These are phyloP conservation scores for Arrhopalites spinosus DNA, from an alignment of 2,888 invertebrate species.

Conservation along the genomic window DNA sequence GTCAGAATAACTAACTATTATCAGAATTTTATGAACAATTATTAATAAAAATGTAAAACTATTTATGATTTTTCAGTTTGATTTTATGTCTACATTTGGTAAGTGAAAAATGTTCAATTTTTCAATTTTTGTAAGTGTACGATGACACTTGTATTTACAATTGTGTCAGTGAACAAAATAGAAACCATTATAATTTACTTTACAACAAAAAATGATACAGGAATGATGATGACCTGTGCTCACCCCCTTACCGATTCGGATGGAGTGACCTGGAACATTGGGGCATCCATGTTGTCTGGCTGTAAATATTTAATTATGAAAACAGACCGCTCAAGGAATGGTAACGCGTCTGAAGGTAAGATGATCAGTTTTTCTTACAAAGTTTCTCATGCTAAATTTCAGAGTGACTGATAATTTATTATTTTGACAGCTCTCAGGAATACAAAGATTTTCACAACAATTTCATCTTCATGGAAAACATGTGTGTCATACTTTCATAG, in stretches of 20 bases:
- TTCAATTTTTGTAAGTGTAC: no score
- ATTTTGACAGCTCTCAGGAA: conserved; percentile 55
- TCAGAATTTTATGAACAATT: no score
- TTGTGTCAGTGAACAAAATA: no score
- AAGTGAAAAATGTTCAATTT: no score
- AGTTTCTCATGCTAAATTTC: neutral
- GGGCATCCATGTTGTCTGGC: conserved; percentile 56
- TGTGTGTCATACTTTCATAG: conserved; percentile 63
- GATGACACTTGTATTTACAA: no score
- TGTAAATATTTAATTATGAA: conserved; percentile 59
- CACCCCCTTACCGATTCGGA: conserved; percentile 53
- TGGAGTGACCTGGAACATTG: conserved; percentile 53
- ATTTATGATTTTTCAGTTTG: conserved; percentile 15
- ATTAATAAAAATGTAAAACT: neutral
- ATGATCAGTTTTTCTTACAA: neutral
- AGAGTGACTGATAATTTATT: neutral
- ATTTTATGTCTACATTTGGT: conserved; percentile 29
- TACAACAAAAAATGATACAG: no score
- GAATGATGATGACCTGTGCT: conserved; percentile 40
- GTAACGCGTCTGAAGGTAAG: conserved; percentile 56
- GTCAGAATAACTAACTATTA: no score
- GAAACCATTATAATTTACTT: no score
- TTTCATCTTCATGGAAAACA: conserved; percentile 59
- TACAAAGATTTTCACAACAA: conserved; percentile 57
- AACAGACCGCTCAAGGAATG: conserved; percentile 55